These are phyloP conservation scores for Strongylocentrotus purpuratus DNA, from an alignment of 35 echinoderm and acorn worm species.

Conservation along the genomic window DNA sequence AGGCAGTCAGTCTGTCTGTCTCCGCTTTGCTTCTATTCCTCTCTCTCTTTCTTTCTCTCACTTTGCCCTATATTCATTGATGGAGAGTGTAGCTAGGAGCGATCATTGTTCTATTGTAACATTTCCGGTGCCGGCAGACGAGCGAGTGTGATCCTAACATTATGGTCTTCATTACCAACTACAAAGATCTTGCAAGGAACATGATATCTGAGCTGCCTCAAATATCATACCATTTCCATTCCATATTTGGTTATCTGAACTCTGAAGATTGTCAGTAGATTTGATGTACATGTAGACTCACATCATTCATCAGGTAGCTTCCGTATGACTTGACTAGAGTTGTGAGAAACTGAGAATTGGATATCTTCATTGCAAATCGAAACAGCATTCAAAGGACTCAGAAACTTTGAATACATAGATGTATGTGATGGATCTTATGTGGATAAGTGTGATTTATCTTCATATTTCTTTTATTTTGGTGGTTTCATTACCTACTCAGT, in stretches of 20 bases:
- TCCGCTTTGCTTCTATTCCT: background rate
- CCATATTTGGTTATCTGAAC: background rate
- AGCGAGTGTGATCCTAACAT: background rate
- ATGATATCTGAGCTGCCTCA: background rate
- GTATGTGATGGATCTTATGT: background rate
- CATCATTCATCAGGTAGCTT: background rate
- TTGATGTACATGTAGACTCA: background rate
- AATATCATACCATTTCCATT: background rate
- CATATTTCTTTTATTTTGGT: background rate
- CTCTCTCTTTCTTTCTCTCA: background rate
- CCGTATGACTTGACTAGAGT: background rate
- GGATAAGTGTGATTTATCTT: background rate
- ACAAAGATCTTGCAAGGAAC: background rate
- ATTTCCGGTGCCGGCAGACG: background rate
- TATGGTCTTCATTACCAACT: background rate
- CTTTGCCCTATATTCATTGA: background rate
- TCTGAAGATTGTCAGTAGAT: too few species aligned
- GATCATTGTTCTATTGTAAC: constrained; percentile 11
- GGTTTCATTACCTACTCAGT: background rate
- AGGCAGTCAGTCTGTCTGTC: background rate
- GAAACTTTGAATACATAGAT: background rate
- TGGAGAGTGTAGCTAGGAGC: background rate
- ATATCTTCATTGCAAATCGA: background rate
- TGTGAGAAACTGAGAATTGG: background rate
- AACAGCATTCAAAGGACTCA: background rate